phyloP scores from a whole-genome alignment of 2,888 invertebrate genomes.

The Aricia artaxerxes region DNA sequence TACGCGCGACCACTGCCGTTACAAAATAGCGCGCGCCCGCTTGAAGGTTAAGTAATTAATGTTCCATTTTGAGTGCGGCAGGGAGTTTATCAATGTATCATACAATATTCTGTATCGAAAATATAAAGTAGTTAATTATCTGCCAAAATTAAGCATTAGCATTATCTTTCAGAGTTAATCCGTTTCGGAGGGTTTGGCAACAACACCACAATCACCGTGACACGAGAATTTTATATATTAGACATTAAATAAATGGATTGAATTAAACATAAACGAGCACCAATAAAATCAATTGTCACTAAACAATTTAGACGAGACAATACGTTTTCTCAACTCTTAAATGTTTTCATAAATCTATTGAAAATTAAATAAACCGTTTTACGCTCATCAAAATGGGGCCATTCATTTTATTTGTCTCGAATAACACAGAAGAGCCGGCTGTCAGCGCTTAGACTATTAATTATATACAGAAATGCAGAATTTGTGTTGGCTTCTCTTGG shows the following conservation, averaged over 20 bases:
- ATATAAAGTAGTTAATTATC: no score
- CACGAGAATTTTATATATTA: no score
- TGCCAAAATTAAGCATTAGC: no score
- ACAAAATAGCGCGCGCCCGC: no score
- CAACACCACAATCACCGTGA: no score
- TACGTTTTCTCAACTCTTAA: not conserved
- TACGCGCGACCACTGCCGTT: no score
- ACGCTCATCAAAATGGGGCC: not conserved
- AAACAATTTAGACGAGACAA: not conserved
- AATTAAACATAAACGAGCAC: not conserved
- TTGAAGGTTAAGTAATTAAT: no score
- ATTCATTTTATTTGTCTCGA: slow-evolving; percentile 1
- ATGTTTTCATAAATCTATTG: not conserved
- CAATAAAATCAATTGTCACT: not conserved
- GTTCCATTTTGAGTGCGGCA: no score
- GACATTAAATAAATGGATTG: not conserved
- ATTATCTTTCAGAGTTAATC: no score
- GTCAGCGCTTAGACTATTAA: slow-evolving; percentile 19
- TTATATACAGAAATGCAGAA: slow-evolving; percentile 23
- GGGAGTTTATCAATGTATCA: no score
- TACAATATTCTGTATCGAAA: no score
- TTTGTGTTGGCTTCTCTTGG: not conserved
- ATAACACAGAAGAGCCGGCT: not conserved
- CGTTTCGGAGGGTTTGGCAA: no score
- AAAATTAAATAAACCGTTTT: slow-evolving; percentile 1